These are phyloP conservation scores for Mellivora capensis DNA, from an alignment of 2,113 vertebrate species.

Conservation along the genomic window DNA sequence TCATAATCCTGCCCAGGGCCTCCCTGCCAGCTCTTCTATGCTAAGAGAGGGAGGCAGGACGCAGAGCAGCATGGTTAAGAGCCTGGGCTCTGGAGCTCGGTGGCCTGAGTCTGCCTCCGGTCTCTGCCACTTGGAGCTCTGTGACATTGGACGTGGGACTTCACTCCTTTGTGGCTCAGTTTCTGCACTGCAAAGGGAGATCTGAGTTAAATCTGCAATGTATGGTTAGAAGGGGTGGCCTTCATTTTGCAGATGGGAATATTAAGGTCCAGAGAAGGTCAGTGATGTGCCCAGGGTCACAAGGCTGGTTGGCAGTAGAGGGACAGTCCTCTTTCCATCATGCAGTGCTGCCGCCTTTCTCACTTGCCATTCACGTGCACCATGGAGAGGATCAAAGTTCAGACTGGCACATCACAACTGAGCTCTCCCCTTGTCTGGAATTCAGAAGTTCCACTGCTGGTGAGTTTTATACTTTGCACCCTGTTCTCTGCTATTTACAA, in stretches of 20 bases:
- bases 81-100: not conserved
- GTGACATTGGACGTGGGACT: not conserved
- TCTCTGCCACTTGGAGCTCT: not conserved
- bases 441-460: not conserved
- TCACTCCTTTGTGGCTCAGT: not conserved
- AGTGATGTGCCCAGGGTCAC: not conserved
- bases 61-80: not conserved
- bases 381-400: not conserved
- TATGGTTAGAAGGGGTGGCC: not conserved
- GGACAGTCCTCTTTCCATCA: not conserved
- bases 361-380: too few species aligned
- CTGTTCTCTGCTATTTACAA: not conserved
- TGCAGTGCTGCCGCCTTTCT: not conserved
- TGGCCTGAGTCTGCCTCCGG: not conserved
- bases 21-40: not conserved
- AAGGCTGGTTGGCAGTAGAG: not conserved
- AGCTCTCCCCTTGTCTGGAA: not conserved
- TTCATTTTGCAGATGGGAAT: not conserved
- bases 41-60: not conserved
- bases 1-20: not conserved
- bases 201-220: not conserved
- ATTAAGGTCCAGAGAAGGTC: not conserved
- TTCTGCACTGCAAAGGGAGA: not conserved
- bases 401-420: not conserved
- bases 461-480: not conserved